phyloP scores from a whole-genome alignment of 2,113 vertebrate genomes.

The Gila orcuttii region DNA sequence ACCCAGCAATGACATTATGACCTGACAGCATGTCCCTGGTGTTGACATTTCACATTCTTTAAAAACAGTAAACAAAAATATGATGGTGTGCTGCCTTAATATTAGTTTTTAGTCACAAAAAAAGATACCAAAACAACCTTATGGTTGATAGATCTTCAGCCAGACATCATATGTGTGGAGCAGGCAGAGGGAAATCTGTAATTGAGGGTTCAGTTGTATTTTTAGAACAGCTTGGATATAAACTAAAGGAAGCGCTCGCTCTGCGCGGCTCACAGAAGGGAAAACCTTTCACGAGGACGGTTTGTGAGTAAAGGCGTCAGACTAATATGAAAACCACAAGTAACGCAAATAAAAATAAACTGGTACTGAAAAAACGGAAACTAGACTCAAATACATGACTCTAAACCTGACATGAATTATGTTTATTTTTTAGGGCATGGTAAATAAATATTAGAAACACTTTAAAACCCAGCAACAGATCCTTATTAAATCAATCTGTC shows the following conservation, averaged over 20 bases:
- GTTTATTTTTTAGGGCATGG: background rate
- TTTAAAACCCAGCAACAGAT: no score
- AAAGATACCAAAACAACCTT: background rate
- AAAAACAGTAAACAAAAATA: no score
- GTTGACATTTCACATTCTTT: background rate
- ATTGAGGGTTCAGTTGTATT: slow-evolving; percentile 28
- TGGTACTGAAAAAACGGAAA: background rate
- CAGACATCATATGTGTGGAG: background rate
- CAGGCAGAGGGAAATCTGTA: slow-evolving; percentile 21
- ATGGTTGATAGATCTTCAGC: background rate
- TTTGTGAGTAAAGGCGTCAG: background rate
- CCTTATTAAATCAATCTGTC: no score
- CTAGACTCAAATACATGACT: background rate
- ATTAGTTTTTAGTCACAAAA: background rate
- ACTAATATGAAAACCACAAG: background rate
- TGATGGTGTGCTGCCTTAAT: background rate
- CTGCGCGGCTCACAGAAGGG: background rate
- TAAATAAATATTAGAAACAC: no score
- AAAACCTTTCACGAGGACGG: background rate
- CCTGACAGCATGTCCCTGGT: background rate
- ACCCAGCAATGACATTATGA: background rate
- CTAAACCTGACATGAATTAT: background rate
- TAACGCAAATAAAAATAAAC: background rate
- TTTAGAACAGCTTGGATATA: slow-evolving; percentile 13
- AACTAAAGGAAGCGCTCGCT: background rate